Evolutionary conservation across 2,113 vertebrate species (phyloP).

Genomic region (Sclerurus mexicanus): DNA sequence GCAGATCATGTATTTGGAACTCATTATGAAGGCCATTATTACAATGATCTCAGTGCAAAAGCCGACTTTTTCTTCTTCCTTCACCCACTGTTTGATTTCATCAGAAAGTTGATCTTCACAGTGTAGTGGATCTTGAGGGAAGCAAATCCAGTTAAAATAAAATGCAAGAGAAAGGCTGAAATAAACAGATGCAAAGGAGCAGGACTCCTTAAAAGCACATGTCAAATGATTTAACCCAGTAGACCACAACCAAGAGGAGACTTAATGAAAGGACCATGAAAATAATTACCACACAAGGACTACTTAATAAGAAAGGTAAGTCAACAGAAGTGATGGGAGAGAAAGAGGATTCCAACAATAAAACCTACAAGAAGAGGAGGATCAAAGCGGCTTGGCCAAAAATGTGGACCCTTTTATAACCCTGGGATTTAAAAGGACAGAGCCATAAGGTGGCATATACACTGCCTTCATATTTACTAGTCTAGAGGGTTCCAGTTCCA

Average conservation of each 20-base stretch:
- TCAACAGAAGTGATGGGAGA: background rate
- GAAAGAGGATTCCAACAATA: background rate
- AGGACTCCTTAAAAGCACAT: background rate
- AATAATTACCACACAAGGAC: background rate
- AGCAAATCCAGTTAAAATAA: background rate
- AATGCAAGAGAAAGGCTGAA: background rate
- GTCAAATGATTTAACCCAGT: background rate
- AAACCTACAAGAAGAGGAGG: background rate
- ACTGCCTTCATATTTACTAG: background rate
- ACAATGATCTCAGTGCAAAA: background rate
- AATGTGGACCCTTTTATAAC: background rate
- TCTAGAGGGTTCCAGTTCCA: slow-evolving; percentile 60
- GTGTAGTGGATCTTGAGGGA: background rate
- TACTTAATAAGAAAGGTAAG: background rate
- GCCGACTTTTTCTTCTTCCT: background rate
- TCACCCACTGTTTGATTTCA: background rate
- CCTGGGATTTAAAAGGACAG: background rate
- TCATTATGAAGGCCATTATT: background rate
- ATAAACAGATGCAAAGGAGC: background rate
- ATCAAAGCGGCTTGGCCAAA: background rate
- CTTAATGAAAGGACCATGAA: background rate
- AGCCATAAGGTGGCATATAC: background rate
- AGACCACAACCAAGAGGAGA: background rate
- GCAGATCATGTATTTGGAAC: background rate
- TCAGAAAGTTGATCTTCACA: background rate